Base-by-base conservation (phyloP, 2,113 vertebrate species). In the Hemibagrus wyckioides region DNA sequence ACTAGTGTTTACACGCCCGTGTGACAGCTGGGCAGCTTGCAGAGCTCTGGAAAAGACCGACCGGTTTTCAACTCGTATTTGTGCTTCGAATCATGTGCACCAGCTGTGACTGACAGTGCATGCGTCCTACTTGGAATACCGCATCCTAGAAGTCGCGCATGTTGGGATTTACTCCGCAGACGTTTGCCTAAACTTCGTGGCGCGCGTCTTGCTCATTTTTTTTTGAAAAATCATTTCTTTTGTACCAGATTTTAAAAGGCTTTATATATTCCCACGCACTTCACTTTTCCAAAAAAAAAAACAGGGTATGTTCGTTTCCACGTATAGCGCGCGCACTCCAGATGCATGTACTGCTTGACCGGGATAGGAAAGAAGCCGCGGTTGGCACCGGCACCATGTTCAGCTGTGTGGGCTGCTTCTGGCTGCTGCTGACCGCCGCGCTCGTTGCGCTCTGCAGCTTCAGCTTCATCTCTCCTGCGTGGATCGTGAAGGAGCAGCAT, bases 381-480 rank as follows among this genome's bases (percentile, higher is more conserved):
- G 91, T 94, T 44, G 93, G 92, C 89, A 88, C 93, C 90, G 94
- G 91, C 91, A 96, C 91, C 95, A 97, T 97, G 97, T 96, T 96
- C 93, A 96, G 95, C 94, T 95, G 96, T 71, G 96, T 96, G 93
- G 96, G 96, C 81, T 96, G 96, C 91, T 96, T 97, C 89, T 97
- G 97, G 97, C 95, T 95, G 88, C 96, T 97, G 87, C 94, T 97
- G 76, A 96, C 96, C 90, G 95, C 95, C 88, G 95, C 95, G 89
- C 94, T 97, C 91, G 92, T 96, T 85, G 96, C 96, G 76, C 94
- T 96, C 30, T 97, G 97, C 94, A 96, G 94, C 82, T 94, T 97
- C 93, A 95, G 96, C 87, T 97, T 97, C 92, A 96, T 97, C 80
- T 97, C 97, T 10, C 96, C 97, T 2, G 95, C 96, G 75, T 97